These are phyloP conservation scores for Lepidotrigona ventralis DNA, from an alignment of 1,140 invertebrate genomes.

Conservation along the genomic window DNA sequence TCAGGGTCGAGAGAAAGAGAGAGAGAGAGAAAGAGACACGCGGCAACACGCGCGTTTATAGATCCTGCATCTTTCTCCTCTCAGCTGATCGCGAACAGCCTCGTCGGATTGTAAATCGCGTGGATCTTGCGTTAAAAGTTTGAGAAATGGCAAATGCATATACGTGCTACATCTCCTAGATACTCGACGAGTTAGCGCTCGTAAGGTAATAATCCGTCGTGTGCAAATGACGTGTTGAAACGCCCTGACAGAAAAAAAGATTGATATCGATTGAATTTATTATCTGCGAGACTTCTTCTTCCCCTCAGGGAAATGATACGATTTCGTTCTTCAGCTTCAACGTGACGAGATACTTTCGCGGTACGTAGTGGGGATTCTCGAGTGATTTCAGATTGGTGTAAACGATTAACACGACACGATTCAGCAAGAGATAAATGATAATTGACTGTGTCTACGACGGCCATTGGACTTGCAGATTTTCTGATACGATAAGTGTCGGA, in stretches of 20 bases:
- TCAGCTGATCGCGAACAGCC: conserved; percentile 6
- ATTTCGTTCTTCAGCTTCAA: not conserved
- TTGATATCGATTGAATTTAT: not conserved
- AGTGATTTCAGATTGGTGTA: no score
- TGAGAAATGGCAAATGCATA: conserved; percentile 23
- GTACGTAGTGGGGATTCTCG: no score
- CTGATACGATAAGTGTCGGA: not conserved
- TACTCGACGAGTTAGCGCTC: conserved; percentile 1
- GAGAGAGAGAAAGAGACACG: no score
- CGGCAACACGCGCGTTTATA: not conserved
- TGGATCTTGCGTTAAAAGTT: conserved; percentile 12
- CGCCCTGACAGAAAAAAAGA: not conserved
- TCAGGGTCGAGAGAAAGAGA: not conserved
- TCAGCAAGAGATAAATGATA: no score
- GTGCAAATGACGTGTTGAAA: conserved; percentile 9
- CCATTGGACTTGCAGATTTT: not conserved
- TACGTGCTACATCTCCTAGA: not conserved
- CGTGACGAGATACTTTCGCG: no score
- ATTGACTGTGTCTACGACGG: not conserved
- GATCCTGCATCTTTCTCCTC: not conserved
- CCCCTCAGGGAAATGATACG: not conserved
- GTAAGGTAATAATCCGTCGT: not conserved
- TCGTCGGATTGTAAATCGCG: conserved; percentile 25
- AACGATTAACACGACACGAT: not conserved
- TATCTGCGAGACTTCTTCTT: no score